Evolutionary conservation across 2,113 vertebrate species (phyloP), one percentile per base, ranked within the genome.

Genomic region (Rhipidura dahli): DNA sequence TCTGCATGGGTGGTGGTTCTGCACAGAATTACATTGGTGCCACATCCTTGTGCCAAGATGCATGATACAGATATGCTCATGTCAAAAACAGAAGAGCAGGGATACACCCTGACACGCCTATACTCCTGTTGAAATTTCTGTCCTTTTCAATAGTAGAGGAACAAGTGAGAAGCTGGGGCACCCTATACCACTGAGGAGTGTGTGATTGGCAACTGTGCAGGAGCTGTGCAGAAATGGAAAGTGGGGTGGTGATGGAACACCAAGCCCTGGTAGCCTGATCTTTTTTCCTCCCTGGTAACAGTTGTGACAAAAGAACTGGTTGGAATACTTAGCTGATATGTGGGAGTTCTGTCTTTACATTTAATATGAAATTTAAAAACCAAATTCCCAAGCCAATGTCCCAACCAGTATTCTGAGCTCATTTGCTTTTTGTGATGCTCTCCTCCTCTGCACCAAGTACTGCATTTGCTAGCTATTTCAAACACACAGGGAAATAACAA

Each of bases 151-250:
- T 44, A 17, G 16, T 17, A 65, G 33, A 49, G 40, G 83, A 60
- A 13, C 0, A 4, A 31, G 11, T 40, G 37, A 72, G 44, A 80
- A 53, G 20, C n/a, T 65, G 37, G 27, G 20, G 8, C 26, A 49
- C 28, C 0, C 1, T 26, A 26, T 14, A n/a, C 1, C 12, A 4
- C 22, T 28, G 49, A 35, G 18, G 27, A 27, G 9, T 14, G 3
- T 73, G 45, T 35, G 50, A 68, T 2, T 68, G 59, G 10, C 63
- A 64, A 10, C 33, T 83, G 30, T 39, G 19, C 28, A 49, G 54
- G 7, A 75, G 26, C 14, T 30, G 6, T 2, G 0, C 8, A 57
- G 45, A 50, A 20, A 18, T 27, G 37, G 42, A 65, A 63, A 73
- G 6, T 26, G 37, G 7, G 16, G 16, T 4, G 2, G 17, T 22